Conservation (phyloP, 1,140 invertebrate species). For the Pissodes strobi region DNA sequence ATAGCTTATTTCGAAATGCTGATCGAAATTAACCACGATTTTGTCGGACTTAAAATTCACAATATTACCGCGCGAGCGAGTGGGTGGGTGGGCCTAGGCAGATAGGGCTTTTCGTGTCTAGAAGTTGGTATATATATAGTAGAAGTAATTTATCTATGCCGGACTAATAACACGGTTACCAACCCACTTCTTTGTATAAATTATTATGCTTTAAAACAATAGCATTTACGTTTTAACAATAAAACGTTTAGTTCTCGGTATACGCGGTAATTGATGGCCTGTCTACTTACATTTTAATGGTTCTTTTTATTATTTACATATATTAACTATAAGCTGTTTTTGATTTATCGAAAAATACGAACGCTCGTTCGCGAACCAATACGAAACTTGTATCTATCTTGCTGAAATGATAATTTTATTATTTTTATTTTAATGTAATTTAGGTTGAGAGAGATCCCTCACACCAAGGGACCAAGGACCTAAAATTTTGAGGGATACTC, state of each 20-base stretch:
- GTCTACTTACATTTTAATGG: slow-evolving; percentile 7
- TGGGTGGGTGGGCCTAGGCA: neutral
- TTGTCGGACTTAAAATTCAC: slow-evolving; percentile 22
- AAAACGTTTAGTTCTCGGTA: slow-evolving; percentile 7
- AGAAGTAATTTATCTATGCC: slow-evolving; percentile 17
- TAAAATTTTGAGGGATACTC: too few species aligned
- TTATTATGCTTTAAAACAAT: slow-evolving; percentile 27
- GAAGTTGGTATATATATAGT: slow-evolving; percentile 11
- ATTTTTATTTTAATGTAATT: too few species aligned
- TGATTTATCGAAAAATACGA: too few species aligned
- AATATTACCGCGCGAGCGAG: slow-evolving; percentile 9
- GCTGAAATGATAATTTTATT: too few species aligned
- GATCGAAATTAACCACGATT: slow-evolving; percentile 18
- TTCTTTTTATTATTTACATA: too few species aligned
- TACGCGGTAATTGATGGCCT: slow-evolving; percentile 17
- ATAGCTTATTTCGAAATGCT: slow-evolving; percentile 14
- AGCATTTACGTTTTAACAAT: slow-evolving; percentile 18
- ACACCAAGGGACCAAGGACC: too few species aligned
- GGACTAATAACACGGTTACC: slow-evolving; percentile 12
- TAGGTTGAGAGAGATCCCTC: too few species aligned
- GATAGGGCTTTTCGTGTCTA: slow-evolving; percentile 10
- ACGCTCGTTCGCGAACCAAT: too few species aligned
- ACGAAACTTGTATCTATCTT: too few species aligned
- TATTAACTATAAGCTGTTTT: too few species aligned
- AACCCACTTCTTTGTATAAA: slow-evolving; percentile 27